phyloP scores from a whole-genome alignment of 2,888 invertebrate species.

The Bhutanitis thaidina region DNA sequence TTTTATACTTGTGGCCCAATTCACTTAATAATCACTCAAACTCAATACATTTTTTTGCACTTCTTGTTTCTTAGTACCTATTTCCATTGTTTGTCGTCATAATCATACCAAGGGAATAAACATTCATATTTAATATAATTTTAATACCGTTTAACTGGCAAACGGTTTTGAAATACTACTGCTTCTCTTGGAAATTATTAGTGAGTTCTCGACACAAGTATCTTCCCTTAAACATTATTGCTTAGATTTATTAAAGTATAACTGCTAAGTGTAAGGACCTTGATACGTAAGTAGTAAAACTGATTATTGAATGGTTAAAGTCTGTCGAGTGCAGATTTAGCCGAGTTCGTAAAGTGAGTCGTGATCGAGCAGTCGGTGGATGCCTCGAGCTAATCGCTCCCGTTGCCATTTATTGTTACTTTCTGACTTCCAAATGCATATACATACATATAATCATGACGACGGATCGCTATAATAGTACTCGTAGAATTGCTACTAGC shows the following conservation, averaged over 20 bases:
- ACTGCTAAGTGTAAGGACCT: conserved; percentile 28
- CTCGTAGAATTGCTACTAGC: not conserved
- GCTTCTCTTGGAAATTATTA: not conserved
- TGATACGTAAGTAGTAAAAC: conserved; percentile 27
- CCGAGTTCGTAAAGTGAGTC: conserved; percentile 56
- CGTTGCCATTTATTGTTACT: conserved; percentile 58
- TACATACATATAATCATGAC: conserved; percentile 1
- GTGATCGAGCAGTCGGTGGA: conserved; percentile 60
- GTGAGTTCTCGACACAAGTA: conserved; percentile 47
- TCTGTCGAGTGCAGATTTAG: conserved; percentile 39
- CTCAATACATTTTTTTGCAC: no score
- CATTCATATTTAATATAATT: conserved; percentile 1
- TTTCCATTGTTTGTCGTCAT: no score
- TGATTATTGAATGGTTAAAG: conserved; percentile 35
- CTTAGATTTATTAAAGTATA: not conserved
- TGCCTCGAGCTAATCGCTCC: conserved; percentile 70
- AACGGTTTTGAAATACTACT: not conserved
- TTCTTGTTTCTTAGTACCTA: no score
- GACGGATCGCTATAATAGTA: not conserved
- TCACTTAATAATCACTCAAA: no score
- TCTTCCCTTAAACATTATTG: conserved; percentile 57
- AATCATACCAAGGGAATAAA: not conserved
- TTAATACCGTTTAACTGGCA: not conserved
- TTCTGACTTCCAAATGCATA: conserved; percentile 23
- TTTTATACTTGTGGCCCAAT: no score